A percentile compares a stretch with the other conserved stretches of the same genome.
Evolutionary conservation across 2,888 invertebrate species (phyloP).

Genomic region (Andrena bicolor): DNA sequence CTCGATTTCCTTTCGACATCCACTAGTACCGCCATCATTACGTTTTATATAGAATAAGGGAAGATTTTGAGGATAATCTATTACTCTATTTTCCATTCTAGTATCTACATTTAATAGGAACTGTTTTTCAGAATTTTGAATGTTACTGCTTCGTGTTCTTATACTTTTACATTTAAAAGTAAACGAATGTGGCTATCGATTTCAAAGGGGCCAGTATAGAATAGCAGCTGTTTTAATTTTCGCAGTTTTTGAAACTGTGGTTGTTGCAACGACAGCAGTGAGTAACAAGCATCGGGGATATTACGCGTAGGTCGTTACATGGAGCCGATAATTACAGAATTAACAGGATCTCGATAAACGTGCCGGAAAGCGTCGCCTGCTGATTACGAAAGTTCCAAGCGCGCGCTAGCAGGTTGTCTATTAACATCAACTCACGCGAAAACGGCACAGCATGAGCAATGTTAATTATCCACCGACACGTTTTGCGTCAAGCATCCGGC

Average conservation of each 20-base stretch:
- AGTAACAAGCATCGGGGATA: neutral
- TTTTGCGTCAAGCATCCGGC: constrained; percentile 23
- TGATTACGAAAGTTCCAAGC: constrained; percentile 43
- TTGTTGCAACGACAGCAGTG: neutral
- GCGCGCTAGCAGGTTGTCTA: constrained; percentile 26
- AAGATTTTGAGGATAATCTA: no score
- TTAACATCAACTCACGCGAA: constrained; percentile 28
- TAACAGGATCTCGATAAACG: constrained; percentile 42
- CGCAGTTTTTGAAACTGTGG: neutral
- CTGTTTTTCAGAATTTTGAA: no score
- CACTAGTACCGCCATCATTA: no score
- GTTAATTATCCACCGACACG: constrained; percentile 49
- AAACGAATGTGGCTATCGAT: no score
- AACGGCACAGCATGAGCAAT: constrained; percentile 22
- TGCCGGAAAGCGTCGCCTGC: constrained; percentile 17
- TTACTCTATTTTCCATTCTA: no score
- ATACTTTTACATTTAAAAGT: no score
- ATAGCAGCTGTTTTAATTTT: neutral
- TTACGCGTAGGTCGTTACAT: constrained; percentile 3
- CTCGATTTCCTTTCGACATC: no score
- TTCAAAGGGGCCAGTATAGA: no score
- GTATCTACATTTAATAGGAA: no score
- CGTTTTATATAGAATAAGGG: no score
- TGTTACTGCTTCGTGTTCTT: no score
- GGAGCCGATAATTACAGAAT: constrained; percentile 26